Percentiles rank a stretch among this genome's conserved stretches.
These are phyloP conservation scores for Drosophila nasuta DNA, from an alignment of 1,140 invertebrate genomes.

Conservation along the genomic window DNA sequence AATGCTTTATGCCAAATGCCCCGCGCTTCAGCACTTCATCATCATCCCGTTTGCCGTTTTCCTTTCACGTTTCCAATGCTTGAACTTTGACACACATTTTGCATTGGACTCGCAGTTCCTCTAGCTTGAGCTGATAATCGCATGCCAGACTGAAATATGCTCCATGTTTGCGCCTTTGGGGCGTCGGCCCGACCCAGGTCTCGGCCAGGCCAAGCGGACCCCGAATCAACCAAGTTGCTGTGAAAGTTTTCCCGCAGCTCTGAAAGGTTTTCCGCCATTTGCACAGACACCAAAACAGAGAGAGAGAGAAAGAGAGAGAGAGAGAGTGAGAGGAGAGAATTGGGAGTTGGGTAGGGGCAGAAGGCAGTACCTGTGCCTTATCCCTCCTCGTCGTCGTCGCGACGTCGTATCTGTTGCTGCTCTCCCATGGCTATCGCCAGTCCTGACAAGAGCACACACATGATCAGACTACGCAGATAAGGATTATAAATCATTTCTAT, in stretches of 20 bases:
- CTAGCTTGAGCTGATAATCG: constrained; percentile 69
- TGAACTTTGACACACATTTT: constrained; percentile 82
- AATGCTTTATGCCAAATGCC: constrained; percentile 5
- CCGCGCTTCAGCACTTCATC: constrained; percentile 18
- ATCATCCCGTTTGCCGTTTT: constrained; percentile 51
- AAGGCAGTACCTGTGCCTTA: constrained; percentile 16
- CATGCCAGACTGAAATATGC: constrained; percentile 74
- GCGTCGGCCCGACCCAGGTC: constrained; percentile 55
- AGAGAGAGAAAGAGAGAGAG: background rate
- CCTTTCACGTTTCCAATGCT: constrained; percentile 75
- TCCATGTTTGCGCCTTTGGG: constrained; percentile 70
- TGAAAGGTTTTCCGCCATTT: constrained; percentile 41
- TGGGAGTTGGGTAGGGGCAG: background rate
- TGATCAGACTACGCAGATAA: constrained; percentile 71
- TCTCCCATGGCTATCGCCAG: constrained; percentile 26
- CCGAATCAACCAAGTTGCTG: constrained; percentile 54
- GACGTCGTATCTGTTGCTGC: constrained; percentile 27
- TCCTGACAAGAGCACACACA: constrained; percentile 53
- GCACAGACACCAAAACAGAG: background rate
- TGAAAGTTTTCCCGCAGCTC: constrained; percentile 41
- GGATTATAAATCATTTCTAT: constrained; percentile 81
- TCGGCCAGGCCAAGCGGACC: constrained; percentile 7
- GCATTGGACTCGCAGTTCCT: constrained; percentile 38
- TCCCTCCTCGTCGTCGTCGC: background rate
- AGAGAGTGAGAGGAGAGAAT: no score